Base-by-base conservation (phyloP, 2,888 invertebrate species). In the Zonitis immaculata region DNA sequence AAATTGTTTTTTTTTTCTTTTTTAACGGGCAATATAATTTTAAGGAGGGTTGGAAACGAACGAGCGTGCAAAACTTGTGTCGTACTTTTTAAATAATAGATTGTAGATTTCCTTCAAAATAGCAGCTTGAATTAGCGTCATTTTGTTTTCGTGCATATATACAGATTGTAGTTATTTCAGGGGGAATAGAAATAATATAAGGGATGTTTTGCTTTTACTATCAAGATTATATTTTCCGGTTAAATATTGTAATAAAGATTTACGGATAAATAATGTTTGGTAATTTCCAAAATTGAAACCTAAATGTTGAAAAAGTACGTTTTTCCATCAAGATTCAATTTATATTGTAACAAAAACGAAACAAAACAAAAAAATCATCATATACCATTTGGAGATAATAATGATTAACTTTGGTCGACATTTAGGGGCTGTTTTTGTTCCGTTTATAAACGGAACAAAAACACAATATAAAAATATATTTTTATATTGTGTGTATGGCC, bases 61-160 rank as follows among this genome's bases (percentile, higher is more conserved):
- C 6, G 32, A 32, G 32, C 14, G 32, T 32, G 32, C 7, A 30
- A 12, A 16, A 6, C 2, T 12, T 14, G 32, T 9, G 30, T 47
- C 14, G 26, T 35, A n/a, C 35, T 39, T 49, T 47, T 43, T 52
- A 49, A 52, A 52, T 52, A 49, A 52, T 56, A 51, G 56, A 54
- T 54, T 54, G 51, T 30, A 45, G 47, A 56, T 43, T 52, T 56
- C n/a, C n/a, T n/a, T n/a, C n/a, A n/a, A n/a, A n/a, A n/a, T n/a
- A n/a, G n/a, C n/a, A n/a, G n/a, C n/a, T 46, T 47, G 49, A 56
- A 56, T 56, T 56, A 52, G 52, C 56, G 52, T 56, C 47, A 52
- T 56, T 46, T 52, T 46, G 52, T 52, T 56, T 52, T 32, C 49
- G 44, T 56, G 52, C 52, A 56, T 52, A 49, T 28, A n/a, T n/a